Evolutionary conservation across 1,140 invertebrate genomes (phyloP).

Genomic region (Bombus superbus): DNA sequence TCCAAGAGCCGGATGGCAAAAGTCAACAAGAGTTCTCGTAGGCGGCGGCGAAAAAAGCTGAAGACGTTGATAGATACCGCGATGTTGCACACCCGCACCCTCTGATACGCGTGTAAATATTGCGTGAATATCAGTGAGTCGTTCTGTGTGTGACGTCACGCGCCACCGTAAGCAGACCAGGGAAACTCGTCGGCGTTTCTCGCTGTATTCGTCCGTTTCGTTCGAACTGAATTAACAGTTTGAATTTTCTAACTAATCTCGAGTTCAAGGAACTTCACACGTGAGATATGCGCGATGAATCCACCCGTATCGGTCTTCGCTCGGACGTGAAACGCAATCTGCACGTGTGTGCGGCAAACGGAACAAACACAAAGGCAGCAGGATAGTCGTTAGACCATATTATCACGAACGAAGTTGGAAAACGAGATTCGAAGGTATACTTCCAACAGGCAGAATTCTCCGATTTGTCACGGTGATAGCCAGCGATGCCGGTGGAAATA

Average conservation of each 20-base stretch:
- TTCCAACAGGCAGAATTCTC: too few species aligned
- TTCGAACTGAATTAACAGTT: neutral
- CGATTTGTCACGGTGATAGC: neutral
- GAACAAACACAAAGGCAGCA: neutral
- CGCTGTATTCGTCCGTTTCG: neutral
- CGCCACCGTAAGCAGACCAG: neutral
- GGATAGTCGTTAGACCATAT: neutral
- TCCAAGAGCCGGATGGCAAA: conserved; percentile 16
- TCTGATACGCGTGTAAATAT: conserved; percentile 37
- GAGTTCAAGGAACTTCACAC: neutral
- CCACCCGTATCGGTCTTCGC: conserved; percentile 3
- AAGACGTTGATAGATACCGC: conserved; percentile 2
- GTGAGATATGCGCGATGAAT: neutral
- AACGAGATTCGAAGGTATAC: neutral
- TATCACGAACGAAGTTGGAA: neutral
- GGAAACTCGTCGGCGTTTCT: neutral
- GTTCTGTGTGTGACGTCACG: neutral
- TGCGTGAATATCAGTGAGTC: conserved; percentile 33
- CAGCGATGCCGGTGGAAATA: neutral
- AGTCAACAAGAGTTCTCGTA: conserved; percentile 39
- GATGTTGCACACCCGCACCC: neutral
- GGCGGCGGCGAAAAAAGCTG: neutral
- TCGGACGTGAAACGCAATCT: conserved; percentile 1
- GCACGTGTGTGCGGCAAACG: neutral
- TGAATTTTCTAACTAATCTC: neutral